Percentiles rank a stretch among this genome's conserved stretches.
Evolutionary conservation across 2,888 invertebrate species (phyloP).

Genomic region (Dromius quadrimaculatus): DNA sequence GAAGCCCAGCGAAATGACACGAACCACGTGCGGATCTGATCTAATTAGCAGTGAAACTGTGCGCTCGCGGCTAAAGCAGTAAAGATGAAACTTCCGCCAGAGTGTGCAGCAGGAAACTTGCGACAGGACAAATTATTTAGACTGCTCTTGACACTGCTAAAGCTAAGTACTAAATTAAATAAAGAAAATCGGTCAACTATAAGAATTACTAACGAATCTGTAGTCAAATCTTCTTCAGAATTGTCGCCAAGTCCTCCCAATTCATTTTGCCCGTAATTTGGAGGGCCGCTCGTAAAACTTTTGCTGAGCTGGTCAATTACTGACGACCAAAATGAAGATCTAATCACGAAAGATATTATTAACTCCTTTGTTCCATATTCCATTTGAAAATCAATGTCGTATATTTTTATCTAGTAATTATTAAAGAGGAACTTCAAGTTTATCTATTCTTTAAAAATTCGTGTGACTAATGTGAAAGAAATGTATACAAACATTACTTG

Average conservation of each 20-base stretch:
- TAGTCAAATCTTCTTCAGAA: neutral
- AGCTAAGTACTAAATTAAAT: no score
- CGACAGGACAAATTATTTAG: no score
- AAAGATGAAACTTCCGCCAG: no score
- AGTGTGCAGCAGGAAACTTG: no score
- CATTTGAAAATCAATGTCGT: constrained; percentile 26
- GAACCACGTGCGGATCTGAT: constrained; percentile 1
- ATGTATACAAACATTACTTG: constrained; percentile 24
- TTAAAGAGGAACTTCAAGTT: constrained; percentile 23
- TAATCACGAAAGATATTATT: constrained; percentile 31
- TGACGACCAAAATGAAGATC: constrained; percentile 23
- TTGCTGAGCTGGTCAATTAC: constrained; percentile 35
- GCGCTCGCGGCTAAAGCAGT: no score
- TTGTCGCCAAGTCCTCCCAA: neutral
- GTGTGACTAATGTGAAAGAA: constrained; percentile 13
- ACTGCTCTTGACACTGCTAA: no score
- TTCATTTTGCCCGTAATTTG: constrained; percentile 13
- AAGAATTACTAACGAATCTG: constrained; percentile 8
- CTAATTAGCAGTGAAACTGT: constrained; percentile 13
- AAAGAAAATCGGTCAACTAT: no score
- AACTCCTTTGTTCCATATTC: constrained; percentile 16
- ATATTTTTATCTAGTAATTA: constrained; percentile 12
- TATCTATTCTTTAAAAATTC: constrained; percentile 20
- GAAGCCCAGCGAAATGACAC: constrained; percentile 1
- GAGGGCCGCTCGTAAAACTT: constrained; percentile 29